Conservation (phyloP, 2,113 vertebrate species). For the Pholis gunnellus region DNA sequence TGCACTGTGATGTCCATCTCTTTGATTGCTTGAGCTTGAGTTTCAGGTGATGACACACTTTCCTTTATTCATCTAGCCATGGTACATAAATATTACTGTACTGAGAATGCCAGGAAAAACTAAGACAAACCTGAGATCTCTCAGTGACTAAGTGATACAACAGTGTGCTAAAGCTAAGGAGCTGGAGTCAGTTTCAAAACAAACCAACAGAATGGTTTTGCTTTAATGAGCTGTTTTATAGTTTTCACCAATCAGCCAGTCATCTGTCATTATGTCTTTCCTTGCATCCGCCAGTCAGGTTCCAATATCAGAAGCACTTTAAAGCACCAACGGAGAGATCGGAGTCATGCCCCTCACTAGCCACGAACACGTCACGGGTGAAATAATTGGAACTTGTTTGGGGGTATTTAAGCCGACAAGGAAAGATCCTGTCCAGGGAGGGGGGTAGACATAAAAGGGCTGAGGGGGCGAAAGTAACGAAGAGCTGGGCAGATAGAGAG, state of each 20-base stretch:
- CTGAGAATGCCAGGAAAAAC: constrained; percentile 6
- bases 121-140: constrained; percentile 24
- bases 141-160: constrained; percentile 28
- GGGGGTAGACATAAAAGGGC: constrained; percentile 79
- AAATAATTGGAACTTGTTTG: constrained; percentile 75
- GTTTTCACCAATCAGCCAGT: constrained; percentile 66
- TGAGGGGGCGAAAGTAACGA: constrained; percentile 60
- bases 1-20: not conserved
- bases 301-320: constrained; percentile 70
- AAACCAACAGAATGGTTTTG: constrained; percentile 41
- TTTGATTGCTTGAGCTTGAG: not conserved
- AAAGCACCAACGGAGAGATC: constrained; percentile 55
- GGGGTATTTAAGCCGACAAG: constrained; percentile 65
- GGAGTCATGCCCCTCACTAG: constrained; percentile 52
- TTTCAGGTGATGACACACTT: not conserved
- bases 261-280: constrained; percentile 71
- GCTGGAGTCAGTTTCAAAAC: constrained; percentile 44
- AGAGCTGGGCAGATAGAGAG: constrained; percentile 54
- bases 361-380: constrained; percentile 51
- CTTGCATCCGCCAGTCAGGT: constrained; percentile 72
- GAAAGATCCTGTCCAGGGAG: constrained; percentile 58
- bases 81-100: not conserved
- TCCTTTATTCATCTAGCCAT: constrained; percentile 4
- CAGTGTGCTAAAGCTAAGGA: not conserved
- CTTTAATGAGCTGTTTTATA: constrained; percentile 61